phyloP scores from a whole-genome alignment of 2,113 vertebrate genomes.

The Syngnathus scovelli region DNA sequence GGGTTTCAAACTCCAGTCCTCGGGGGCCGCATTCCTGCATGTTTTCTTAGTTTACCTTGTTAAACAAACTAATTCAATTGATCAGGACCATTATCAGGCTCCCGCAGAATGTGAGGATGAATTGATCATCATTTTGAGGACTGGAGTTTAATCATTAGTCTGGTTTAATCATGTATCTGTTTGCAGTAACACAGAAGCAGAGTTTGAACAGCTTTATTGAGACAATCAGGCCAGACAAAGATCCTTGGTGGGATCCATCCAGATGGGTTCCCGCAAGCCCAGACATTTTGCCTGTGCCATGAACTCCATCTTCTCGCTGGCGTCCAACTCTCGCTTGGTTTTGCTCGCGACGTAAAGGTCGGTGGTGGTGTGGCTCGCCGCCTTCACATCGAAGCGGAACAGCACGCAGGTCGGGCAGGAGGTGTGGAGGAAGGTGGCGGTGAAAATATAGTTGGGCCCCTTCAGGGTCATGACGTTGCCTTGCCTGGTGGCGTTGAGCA shows the following conservation, averaged over 20 bases:
- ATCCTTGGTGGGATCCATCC: conserved; percentile 11
- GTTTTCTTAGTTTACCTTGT: too few relatives aligned
- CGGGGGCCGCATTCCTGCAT: too few relatives aligned
- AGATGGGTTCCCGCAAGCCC: neutral
- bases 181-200: neutral
- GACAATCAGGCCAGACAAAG: neutral
- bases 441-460: neutral
- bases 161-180: neutral
- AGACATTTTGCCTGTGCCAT: conserved; percentile 9
- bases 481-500: neutral
- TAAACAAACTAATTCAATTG: too few relatives aligned
- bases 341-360: conserved; percentile 11
- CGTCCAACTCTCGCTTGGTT: conserved; percentile 2
- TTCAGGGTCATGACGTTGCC: neutral
- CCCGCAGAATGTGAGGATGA: too few relatives aligned
- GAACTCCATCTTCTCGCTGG: conserved; percentile 8
- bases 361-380: neutral
- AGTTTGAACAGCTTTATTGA: neutral
- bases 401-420: neutral
- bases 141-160: too few relatives aligned
- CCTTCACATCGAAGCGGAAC: neutral
- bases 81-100: too few relatives aligned
- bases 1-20: too few relatives aligned
- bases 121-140: too few relatives aligned
- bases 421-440: neutral